These are phyloP conservation scores for Solenodon paradoxus DNA, from an alignment of 2,113 vertebrate species.

Conservation along the genomic window DNA sequence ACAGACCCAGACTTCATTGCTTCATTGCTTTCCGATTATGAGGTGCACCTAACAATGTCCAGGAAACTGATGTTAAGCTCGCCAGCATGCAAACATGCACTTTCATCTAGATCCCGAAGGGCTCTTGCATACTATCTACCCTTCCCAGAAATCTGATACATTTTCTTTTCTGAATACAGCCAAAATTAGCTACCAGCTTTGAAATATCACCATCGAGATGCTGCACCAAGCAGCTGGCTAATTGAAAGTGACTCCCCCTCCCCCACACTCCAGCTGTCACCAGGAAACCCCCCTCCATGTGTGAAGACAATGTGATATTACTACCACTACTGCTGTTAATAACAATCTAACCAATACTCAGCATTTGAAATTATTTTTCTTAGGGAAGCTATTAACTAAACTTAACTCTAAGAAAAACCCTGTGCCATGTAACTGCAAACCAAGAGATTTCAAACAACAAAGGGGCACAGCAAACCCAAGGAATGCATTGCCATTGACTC, in stretches of 20 bases:
- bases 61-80: constrained; percentile 40
- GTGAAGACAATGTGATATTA: constrained; percentile 23
- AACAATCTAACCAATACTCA: constrained; percentile 44
- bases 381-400: constrained; percentile 53
- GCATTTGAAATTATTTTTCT: constrained; percentile 55
- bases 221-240: constrained; percentile 61
- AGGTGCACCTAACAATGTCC: constrained; percentile 27
- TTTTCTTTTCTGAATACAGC: constrained; percentile 44
- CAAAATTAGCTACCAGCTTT: constrained; percentile 52
- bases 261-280: constrained; percentile 66
- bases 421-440: not conserved
- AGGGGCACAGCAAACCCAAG: not conserved
- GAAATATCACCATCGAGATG: constrained; percentile 45
- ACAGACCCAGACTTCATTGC: not conserved
- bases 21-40: constrained; percentile 55
- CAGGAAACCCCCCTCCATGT: constrained; percentile 27
- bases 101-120: constrained; percentile 18
- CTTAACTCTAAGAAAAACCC: not conserved
- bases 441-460: not conserved
- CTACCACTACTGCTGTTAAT: not conserved
- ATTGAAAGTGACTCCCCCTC: constrained; percentile 38
- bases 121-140: not conserved
- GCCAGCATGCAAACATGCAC: not conserved
- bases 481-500: not conserved
- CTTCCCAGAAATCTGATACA: constrained; percentile 45